phyloP scores from a whole-genome alignment of 2,888 invertebrate genomes.

The Zaprionus lineosus region DNA sequence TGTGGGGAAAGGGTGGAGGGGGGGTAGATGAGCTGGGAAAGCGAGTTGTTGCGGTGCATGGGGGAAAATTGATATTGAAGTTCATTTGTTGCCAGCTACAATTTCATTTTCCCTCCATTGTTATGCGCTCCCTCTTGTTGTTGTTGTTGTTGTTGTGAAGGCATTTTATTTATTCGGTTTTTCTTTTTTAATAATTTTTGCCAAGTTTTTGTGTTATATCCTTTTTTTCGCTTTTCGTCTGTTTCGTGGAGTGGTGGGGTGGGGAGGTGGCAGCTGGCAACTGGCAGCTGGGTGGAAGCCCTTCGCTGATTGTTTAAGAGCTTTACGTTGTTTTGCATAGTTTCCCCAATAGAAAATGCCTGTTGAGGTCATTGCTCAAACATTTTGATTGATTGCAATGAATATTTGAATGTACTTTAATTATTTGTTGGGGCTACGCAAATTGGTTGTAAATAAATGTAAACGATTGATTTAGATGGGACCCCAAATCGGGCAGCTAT shows the following conservation, averaged over 20 bases:
- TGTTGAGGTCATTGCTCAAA: conserved; percentile 43
- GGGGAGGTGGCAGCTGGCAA: no score
- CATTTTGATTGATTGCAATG: conserved; percentile 26
- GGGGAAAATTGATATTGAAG: neutral
- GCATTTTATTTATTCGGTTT: conserved; percentile 26
- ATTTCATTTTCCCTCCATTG: conserved; percentile 28
- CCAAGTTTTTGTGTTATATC: conserved; percentile 19
- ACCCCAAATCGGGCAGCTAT: no score
- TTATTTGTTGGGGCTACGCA: conserved; percentile 1
- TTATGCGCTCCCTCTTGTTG: no score
- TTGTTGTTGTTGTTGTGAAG: no score
- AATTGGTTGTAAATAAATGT: conserved; percentile 1
- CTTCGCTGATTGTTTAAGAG: conserved; percentile 51
- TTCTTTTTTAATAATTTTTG: neutral
- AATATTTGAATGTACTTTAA: conserved; percentile 15
- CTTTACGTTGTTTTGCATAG: conserved; percentile 37
- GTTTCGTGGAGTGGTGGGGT: no score
- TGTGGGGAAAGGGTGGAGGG: no score
- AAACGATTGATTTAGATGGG: neutral
- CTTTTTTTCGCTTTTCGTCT: neutral
- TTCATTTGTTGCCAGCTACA: conserved; percentile 35
- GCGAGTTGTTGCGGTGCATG: conserved; percentile 7
- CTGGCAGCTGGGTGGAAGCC: neutral
- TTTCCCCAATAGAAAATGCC: conserved; percentile 8
- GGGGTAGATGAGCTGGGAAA: neutral